A percentile compares a stretch with the other conserved stretches of the same genome.
phyloP scores from a whole-genome alignment of 2,888 invertebrate species.

The Leptodirus hochenwartii region DNA sequence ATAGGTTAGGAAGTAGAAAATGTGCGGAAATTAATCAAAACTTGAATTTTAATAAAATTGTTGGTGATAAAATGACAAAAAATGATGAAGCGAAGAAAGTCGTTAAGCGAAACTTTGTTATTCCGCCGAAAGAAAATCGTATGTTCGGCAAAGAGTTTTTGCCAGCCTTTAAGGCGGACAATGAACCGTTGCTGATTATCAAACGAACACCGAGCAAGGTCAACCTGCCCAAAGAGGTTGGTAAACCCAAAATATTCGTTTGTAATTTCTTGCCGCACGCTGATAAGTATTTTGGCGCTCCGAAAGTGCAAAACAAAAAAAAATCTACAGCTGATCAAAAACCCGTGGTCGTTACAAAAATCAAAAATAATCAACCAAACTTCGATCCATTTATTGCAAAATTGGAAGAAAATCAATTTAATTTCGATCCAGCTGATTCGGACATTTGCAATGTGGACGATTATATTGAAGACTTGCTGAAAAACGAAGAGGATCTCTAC shows the following conservation, averaged over 20 bases:
- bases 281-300: conserved; percentile 26
- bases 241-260: conserved; percentile 25
- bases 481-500: conserved; percentile 24
- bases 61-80: conserved; percentile 1
- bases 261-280: conserved; percentile 20
- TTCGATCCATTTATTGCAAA: conserved; percentile 7
- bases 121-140: conserved; percentile 20
- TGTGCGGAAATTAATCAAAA: too few species aligned
- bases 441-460: conserved; percentile 24
- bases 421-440: conserved; percentile 26
- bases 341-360: conserved; percentile 1
- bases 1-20: too few species aligned
- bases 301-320: conserved; percentile 12
- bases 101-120: conserved; percentile 20
- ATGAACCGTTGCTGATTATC: conserved; percentile 24
- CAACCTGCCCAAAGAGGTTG: conserved; percentile 23
- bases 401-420: conserved; percentile 18
- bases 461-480: conserved; percentile 25
- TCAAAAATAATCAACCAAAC: conserved; percentile 15
- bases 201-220: conserved; percentile 28
- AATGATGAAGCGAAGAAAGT: conserved; percentile 2
- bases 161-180: conserved; percentile 17
- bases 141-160: conserved; percentile 23
- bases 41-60: conserved; percentile 2
- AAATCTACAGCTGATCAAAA: conserved; percentile 10